Percentiles rank a stretch among this genome's conserved stretches.
These are phyloP conservation scores for Nymphicus hollandicus DNA, from an alignment of 2,113 vertebrate genomes.

Conservation along the genomic window DNA sequence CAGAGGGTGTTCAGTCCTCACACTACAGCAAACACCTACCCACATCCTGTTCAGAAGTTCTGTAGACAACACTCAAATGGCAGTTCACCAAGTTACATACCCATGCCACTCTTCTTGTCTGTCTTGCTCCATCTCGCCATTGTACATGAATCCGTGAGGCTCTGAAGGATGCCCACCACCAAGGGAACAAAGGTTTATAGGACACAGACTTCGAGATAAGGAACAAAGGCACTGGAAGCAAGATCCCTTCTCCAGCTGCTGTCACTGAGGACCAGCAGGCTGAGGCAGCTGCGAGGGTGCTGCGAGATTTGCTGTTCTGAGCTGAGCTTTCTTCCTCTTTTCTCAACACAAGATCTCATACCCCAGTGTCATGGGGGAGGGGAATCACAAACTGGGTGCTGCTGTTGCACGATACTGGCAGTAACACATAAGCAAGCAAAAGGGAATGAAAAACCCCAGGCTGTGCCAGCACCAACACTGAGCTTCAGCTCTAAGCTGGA, in stretches of 20 bases:
- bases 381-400: neutral
- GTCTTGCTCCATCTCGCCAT: conserved; percentile 73
- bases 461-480: fast-evolving
- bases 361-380: conserved; percentile 38
- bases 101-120: conserved; percentile 70
- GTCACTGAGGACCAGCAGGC: neutral
- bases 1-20: neutral
- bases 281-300: neutral
- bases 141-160: neutral
- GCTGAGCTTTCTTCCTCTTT: conserved; percentile 80
- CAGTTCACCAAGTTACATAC: conserved; percentile 38
- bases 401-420: neutral
- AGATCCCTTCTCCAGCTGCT: fast-evolving
- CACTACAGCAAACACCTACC: neutral
- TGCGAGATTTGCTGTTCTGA: conserved; percentile 3
- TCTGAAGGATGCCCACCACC: fast-evolving
- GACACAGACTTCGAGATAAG: fast-evolving
- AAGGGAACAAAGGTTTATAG: fast-evolving
- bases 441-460: fast-evolving
- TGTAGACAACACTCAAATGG: neutral
- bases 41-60: neutral
- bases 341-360: neutral
- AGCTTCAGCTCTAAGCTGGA: fast-evolving
- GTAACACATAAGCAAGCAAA: neutral
- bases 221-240: neutral